Evolutionary conservation across 1,140 invertebrate species (phyloP), one percentile per base, ranked within the genome.

Genomic region (Delia radicum): DNA sequence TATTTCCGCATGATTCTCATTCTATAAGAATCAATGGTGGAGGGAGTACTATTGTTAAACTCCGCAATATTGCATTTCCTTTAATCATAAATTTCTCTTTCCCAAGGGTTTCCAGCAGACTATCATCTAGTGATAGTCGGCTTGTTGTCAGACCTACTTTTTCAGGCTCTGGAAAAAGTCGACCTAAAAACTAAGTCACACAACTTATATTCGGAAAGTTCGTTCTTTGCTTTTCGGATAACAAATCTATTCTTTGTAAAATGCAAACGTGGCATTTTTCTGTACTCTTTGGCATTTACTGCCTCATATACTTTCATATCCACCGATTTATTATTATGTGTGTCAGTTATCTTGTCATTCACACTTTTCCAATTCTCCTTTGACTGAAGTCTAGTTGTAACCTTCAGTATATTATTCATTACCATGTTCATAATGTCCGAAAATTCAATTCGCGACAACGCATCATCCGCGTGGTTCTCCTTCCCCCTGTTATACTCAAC

Each of bases 401-500:
- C 42, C 13, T 46, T 46, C 15, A 46, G 42, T 15, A 46, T 15
- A 3, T 5, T 46, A 13, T 46, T 8, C 13, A 15, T 3, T 46
- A 8, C 42, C 3, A 55, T 27, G 27, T 73, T 6, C 73, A 46
- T 73, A 28, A 72, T 73, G 26, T 65, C 12, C 12, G 29, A 62
- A 12, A 73, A 48, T 7, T 67, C 15, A n/a, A 76, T 75, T 29
- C 63, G 4, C 21, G 78, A 76, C 21, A 82, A 37, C 8, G 77
- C 77, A 67, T 79, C 76, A 31, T 77, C 74, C 62, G 72, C 80
- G n/a, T 76, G 37, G 55, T 84, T 79, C 2, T 79, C 63, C 76
- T 77, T 80, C 5, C 79, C 78, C 42, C 75, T 78, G 74, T 79
- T 80, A 73, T 80, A 78, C n/a, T 76, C 62, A n/a, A 82, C 77